Base-by-base conservation (phyloP, 2,113 vertebrate genomes). In the Lamprologus sp. region DNA sequence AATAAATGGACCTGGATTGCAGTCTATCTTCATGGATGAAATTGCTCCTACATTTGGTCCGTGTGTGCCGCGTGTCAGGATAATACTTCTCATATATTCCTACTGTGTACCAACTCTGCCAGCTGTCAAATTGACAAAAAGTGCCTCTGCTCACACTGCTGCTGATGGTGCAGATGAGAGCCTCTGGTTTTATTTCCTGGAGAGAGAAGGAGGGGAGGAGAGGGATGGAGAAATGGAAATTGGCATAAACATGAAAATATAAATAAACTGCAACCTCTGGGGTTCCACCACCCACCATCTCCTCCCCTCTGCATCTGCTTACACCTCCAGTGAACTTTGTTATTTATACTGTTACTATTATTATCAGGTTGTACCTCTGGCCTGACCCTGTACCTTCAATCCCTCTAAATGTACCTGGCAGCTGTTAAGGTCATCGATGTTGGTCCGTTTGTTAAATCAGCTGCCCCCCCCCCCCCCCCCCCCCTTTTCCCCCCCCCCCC, bases 161-260 rank as follows among this genome's bases (percentile, higher is more conserved):
- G 93, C 93, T 92, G 94, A 94, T 94, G 94, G 35, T 92, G 92
- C 93, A 93, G 90, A 94, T 90, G 88, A 92, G 90, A 91, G 91
- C 85, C 90, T 90, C 58, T 3, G 88, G 81, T 92, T 92, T 92
- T 91, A 89, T 93, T 91, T 93, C 87, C 47, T 73, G 4, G 79
- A 91, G 84, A 87, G 83, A 81, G 60, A 42, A 73, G 33, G 70
- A 51, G 81, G 19, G 84, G 77, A 40, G 56, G 26, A 49, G 87
- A 63, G 37, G 13, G 84, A 79, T 56, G 77, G 73, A 87, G 82
- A 73, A 84, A 84, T 87, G 60, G 85, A 94, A 88, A 90, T 88
- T 77, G 56, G 77, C 79, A 84, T 86, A 88, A 94, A 90, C 89
- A 94, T 83, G 54, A 51, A 90, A 86, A 89, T 90, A 94, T 89